phyloP scores from a whole-genome alignment of 2,797 vertebrate genomes.

The Calcarius lapponicus region DNA sequence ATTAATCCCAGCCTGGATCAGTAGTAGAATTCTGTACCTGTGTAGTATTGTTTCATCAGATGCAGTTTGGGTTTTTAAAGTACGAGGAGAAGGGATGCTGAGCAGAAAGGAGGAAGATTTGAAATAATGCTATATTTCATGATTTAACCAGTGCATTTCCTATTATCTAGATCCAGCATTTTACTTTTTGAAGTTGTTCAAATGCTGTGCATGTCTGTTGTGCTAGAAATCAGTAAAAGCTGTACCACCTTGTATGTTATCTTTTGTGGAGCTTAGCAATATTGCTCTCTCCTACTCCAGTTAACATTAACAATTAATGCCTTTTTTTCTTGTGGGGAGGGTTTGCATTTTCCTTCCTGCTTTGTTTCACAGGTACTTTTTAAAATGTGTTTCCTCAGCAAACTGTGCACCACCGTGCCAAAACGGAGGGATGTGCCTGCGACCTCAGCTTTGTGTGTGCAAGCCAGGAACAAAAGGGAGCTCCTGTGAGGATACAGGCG shows the following conservation, averaged over 20 bases:
- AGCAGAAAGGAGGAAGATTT: not conserved
- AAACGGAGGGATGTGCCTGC: slow-evolving; percentile 96
- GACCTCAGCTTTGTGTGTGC: slow-evolving; percentile 94
- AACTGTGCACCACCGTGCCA: slow-evolving; percentile 94
- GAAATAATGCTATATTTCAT: not conserved
- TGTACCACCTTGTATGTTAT: not conserved
- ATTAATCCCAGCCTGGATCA: not conserved
- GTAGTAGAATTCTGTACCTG: not conserved
- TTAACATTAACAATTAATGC: not conserved
- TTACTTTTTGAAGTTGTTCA: not conserved
- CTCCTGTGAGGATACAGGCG: slow-evolving; percentile 85
- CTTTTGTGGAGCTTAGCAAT: not conserved
- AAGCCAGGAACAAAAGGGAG: slow-evolving; percentile 92
- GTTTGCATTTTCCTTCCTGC: not conserved
- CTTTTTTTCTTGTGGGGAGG: not conserved
- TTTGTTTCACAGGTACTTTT: slow-evolving; percentile 41
- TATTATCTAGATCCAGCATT: not conserved
- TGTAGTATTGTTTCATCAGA: not conserved
- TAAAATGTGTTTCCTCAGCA: slow-evolving; percentile 79
- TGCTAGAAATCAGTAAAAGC: not conserved
- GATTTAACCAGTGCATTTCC: not conserved
- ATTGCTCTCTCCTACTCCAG: not conserved
- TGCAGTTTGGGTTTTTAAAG: not conserved
- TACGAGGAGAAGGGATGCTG: not conserved
- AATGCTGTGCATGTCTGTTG: not conserved